These are phyloP conservation scores for Pammene aurita DNA, from an alignment of 2,888 invertebrate genomes.

Conservation along the genomic window DNA sequence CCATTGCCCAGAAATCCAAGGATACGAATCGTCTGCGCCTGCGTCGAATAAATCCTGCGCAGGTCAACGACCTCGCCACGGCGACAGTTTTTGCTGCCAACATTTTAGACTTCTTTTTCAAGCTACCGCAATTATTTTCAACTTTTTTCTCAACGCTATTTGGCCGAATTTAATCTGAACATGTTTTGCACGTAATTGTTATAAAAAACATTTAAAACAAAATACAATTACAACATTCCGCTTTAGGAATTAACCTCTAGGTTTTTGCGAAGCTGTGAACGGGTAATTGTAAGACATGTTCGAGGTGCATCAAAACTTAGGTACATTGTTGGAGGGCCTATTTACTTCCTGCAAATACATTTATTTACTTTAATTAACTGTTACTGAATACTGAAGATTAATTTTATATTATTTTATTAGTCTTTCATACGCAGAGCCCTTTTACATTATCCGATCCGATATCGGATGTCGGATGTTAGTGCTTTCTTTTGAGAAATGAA, in stretches of 20 bases:
- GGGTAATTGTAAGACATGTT: background rate
- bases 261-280: conserved; percentile 17
- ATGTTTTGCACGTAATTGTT: conserved; percentile 67
- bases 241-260: conserved; percentile 15
- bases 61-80: conserved; percentile 68
- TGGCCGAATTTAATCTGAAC: conserved; percentile 58
- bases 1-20: conserved; percentile 63
- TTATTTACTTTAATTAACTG: no score
- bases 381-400: no score
- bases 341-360: no score
- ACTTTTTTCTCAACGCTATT: conserved; percentile 70
- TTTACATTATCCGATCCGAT: no score
- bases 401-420: no score
- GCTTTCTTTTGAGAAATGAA: no score
- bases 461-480: no score
- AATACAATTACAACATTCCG: conserved; percentile 42
- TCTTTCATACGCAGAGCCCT: no score
- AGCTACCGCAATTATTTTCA: conserved; percentile 76
- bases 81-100: conserved; percentile 76
- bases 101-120: conserved; percentile 73
- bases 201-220: conserved; percentile 64
- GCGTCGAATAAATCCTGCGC: conserved; percentile 70
- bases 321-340: no score
- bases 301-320: background rate
- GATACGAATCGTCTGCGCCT: conserved; percentile 59